Base-by-base conservation (phyloP, 1,140 invertebrate species). In the Drosophila asahinai region DNA sequence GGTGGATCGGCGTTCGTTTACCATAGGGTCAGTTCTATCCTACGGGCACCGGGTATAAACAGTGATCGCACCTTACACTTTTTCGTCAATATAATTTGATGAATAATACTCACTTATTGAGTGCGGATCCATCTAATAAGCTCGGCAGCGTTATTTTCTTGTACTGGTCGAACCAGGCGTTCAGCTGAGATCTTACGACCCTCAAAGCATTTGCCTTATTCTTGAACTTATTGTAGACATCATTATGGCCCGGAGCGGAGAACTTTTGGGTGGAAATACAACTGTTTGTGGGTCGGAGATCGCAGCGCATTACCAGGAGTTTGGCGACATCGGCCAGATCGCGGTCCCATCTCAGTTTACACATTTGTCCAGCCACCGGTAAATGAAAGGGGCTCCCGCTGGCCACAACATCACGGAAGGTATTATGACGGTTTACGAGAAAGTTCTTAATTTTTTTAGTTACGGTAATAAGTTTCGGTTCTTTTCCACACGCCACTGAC, bases 161-260 rank as follows among this genome's bases (percentile, higher is more conserved):
- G 2, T 60, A 33, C 42, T 60, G 27, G 19, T 60, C 42, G 42
- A 33, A 60, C 58, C 58, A 60, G 12, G 27, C 12, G 15, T 48
- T 15, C 4, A 60, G 27, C 27, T 60, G 58, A 1, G 58, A 48
- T 48, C 42, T 30, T 5, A 60, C 7, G 14, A 60, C n/a, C 8
- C 27, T 48, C 17, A n/a, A 22, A 1, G 8, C 2, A 22, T 33
- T 9, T 30, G n/a, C 11, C 1, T 33, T 48, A 8, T 1, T 30
- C 25, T 47, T 48, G 14, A 48, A 60, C 42, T 60, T 47, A 30
- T 48, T 47, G 42, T 60, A 60, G 8, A 33, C 42, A 5, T 8
- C 11, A 33, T 60, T 27, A 4, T 4, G 22, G 2, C 58, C 15
- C 3, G 58, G 58, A 6, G 27, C 14, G 8, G 27, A 15, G 7